Base-by-base conservation (phyloP, 2,888 invertebrate species). In the Caenorhabditis doughertyi region DNA sequence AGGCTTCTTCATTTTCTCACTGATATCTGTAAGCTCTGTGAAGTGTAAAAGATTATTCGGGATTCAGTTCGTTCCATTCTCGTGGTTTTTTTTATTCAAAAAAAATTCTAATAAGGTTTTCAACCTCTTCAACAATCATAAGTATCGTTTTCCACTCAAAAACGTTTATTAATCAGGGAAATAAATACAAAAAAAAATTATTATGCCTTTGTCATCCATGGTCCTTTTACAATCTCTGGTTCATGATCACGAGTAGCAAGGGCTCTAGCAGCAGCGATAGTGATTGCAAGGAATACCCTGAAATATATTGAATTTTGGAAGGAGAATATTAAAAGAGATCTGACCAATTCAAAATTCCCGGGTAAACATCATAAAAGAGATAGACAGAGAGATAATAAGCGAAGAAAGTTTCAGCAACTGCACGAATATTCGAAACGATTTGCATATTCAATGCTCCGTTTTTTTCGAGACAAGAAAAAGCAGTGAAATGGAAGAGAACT, bases 281-380 rank as follows among this genome's bases (percentile, higher is more conserved):
- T 83, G 25, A 77, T 62, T 16, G 64, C 29, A 21, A 83, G 60
- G 65, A 79, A 79, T 4, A 58, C 18, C 77, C 77, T 77, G 79
- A 47, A 79, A 35, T 3, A 29, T 9, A 7, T 39, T 39, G 9
- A 8, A 11, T 18, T 25, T 32, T 21, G 39, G 3, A n/a, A 0
- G 35, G n/a, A n/a, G 35, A 35, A 35, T 35, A 35, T 35, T 9
- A 23, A 21, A 18, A 42, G 23, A 3, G 7, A n/a, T 5, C 7
- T 32, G 13, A 62, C 83, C 83, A 87, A 70, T 90, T 89, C 68
- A 84, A 60, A 29, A 87, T 29, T 51, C 84, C 84, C 5, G 89
- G 88, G 11, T 81, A 84, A 16, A 89, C 84, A 64, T 91, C 91
- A 79, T 90, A 90, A 83, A 91, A 91, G 27, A 90, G 84, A 49